Conservation (phyloP, 2,113 vertebrate genomes). For the Choloepus hoffmanni region DNA sequence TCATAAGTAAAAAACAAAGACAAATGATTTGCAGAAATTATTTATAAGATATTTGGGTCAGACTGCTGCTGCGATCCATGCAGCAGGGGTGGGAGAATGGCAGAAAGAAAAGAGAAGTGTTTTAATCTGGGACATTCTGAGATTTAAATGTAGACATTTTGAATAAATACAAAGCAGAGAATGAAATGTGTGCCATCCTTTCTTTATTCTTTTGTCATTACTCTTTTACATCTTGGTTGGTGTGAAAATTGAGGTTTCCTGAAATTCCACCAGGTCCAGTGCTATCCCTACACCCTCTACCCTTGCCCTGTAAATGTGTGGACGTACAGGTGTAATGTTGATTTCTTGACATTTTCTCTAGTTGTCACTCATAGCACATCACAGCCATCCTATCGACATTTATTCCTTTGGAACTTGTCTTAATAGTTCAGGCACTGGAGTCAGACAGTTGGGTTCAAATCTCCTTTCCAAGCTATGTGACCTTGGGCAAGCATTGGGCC, state of each 20-base stretch:
- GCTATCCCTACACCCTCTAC: neutral
- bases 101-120: neutral
- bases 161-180: neutral
- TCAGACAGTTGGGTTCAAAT: neutral
- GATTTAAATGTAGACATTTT: neutral
- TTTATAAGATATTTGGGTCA: neutral
- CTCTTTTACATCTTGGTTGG: neutral
- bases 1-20: neutral
- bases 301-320: neutral
- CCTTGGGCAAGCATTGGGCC: slow-evolving; percentile 30
- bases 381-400: neutral
- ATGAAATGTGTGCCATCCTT: neutral
- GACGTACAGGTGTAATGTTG: neutral
- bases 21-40: neutral
- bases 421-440: neutral
- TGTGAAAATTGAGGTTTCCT: neutral
- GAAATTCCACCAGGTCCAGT: neutral
- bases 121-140: neutral
- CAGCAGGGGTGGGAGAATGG: neutral
- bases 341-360: slow-evolving; percentile 13
- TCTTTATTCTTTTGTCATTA: neutral
- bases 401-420: neutral
- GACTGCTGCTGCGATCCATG: neutral
- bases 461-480: neutral
- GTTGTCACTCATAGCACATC: neutral